Percentiles rank a stretch among this genome's conserved stretches.
phyloP scores from a whole-genome alignment of 2,113 vertebrate genomes.

The Martes martes region DNA sequence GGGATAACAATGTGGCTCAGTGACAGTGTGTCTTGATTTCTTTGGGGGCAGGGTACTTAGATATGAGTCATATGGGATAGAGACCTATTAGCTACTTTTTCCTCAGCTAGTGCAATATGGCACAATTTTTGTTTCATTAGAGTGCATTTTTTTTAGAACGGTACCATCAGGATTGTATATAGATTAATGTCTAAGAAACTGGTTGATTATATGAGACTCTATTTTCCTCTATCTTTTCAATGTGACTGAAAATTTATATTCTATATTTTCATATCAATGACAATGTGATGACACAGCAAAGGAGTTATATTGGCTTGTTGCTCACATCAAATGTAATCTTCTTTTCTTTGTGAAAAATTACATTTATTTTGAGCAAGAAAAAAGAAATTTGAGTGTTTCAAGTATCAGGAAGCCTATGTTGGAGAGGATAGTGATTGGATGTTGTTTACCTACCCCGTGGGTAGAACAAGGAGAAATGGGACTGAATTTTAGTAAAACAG shows the following conservation, averaged over 20 bases:
- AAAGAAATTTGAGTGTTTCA: conserved; percentile 33
- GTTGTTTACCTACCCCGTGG: conserved; percentile 10
- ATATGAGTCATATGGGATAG: conserved; percentile 48
- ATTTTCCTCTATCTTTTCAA: conserved; percentile 42
- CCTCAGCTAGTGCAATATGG: conserved; percentile 13
- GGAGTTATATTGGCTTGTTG: conserved; percentile 37
- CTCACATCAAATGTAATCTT: conserved; percentile 29
- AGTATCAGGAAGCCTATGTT: conserved; percentile 16
- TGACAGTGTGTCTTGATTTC: conserved; percentile 66
- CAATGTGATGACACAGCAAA: conserved; percentile 59
- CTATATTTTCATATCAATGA: conserved; percentile 65
- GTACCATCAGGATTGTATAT: conserved; percentile 15
- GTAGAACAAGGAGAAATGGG: conserved; percentile 23
- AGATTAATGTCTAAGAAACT: conserved; percentile 49
- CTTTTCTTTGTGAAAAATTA: conserved; percentile 43
- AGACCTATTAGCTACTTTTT: conserved; percentile 42
- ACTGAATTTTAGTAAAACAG: conserved; percentile 23
- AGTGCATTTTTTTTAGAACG: conserved; percentile 41
- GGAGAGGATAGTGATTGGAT: not conserved
- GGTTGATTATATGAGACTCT: conserved; percentile 18
- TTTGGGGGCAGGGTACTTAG: conserved; percentile 33
- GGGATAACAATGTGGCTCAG: conserved; percentile 58
- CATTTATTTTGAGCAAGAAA: conserved; percentile 52
- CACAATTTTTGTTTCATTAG: conserved; percentile 27
- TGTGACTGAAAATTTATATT: conserved; percentile 50